phyloP scores from a whole-genome alignment of 1,140 invertebrate species.

The Drosophila bocki region DNA sequence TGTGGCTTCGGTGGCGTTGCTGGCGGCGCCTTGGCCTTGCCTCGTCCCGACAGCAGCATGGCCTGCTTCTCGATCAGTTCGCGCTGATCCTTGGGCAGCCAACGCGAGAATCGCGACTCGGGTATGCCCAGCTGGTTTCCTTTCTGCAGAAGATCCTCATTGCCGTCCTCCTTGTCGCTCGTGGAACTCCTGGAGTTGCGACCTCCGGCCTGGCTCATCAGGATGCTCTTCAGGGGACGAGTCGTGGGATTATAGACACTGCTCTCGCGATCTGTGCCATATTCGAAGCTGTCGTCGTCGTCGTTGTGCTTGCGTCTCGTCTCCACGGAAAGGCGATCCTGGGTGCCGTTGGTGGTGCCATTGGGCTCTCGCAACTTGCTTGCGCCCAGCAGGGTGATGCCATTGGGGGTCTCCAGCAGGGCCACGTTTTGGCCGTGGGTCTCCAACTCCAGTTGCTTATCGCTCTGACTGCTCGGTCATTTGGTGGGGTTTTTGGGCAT shows the following conservation, averaged over 20 bases:
- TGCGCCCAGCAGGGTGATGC: constrained; percentile 74
- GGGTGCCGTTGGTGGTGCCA: constrained; percentile 32
- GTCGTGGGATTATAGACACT: constrained; percentile 82
- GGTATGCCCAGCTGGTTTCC: constrained; percentile 81
- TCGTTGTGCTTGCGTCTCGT: constrained; percentile 43
- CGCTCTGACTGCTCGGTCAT: constrained; percentile 31
- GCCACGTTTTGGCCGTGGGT: constrained; percentile 75
- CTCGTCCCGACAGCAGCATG: constrained; percentile 64
- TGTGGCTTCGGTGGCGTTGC: constrained; percentile 52
- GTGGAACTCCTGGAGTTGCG: constrained; percentile 49
- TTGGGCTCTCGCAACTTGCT: constrained; percentile 57
- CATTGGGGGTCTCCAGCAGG: constrained; percentile 77
- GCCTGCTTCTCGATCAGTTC: constrained; percentile 80
- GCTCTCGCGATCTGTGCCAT: constrained; percentile 81
- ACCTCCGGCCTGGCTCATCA: constrained; percentile 72
- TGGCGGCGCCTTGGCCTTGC: constrained; percentile 27
- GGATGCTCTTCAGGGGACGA: constrained; percentile 60
- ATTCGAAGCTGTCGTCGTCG: constrained; percentile 80
- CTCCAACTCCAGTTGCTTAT: constrained; percentile 67
- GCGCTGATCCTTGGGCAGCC: constrained; percentile 82
- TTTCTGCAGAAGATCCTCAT: constrained; percentile 68
- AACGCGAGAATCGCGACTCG: constrained; percentile 77
- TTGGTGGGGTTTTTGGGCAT: constrained; percentile 1
- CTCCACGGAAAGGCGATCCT: constrained; percentile 67
- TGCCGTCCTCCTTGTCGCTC: constrained; percentile 17